Conservation (phyloP, 2,888 invertebrate species). For the Xestia rhomboidea region DNA sequence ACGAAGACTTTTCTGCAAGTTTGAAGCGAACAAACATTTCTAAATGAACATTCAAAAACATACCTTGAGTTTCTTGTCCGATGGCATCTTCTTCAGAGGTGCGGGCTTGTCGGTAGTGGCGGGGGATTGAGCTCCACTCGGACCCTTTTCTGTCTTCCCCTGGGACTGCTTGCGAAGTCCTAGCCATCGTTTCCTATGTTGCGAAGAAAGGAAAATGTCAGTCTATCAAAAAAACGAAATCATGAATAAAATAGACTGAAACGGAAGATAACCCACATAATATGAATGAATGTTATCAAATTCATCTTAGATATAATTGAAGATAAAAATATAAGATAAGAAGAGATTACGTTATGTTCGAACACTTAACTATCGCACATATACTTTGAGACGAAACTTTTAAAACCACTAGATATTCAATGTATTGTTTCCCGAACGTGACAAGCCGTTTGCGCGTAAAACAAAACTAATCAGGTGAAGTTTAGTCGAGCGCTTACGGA, state of each 20-base stretch:
- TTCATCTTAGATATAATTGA: neutral
- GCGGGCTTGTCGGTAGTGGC: conserved; percentile 89
- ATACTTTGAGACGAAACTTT: neutral
- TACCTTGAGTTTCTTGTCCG: conserved; percentile 96
- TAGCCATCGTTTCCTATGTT: conserved; percentile 96
- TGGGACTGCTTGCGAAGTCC: conserved; percentile 96
- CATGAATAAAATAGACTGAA: neutral
- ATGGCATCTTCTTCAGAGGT: conserved; percentile 94
- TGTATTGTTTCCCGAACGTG: neutral
- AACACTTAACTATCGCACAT: neutral
- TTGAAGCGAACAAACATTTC: neutral
- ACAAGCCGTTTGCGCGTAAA: neutral
- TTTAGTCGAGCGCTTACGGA: conserved; percentile 13
- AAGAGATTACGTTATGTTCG: neutral
- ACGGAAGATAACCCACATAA: neutral
- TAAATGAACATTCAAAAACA: conserved; percentile 61
- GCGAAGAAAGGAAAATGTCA: conserved; percentile 3
- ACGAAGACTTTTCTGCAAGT: neutral
- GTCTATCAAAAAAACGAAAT: neutral
- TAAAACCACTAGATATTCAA: conserved; percentile 1
- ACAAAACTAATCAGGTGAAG: conserved; percentile 30
- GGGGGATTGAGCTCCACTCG: conserved; percentile 87
- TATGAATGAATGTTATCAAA: neutral
- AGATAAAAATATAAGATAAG: neutral
- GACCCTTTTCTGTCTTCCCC: conserved; percentile 93